Evolutionary conservation across 2,797 vertebrate genomes (phyloP).

Genomic region (Hippoglossus hippoglossus): DNA sequence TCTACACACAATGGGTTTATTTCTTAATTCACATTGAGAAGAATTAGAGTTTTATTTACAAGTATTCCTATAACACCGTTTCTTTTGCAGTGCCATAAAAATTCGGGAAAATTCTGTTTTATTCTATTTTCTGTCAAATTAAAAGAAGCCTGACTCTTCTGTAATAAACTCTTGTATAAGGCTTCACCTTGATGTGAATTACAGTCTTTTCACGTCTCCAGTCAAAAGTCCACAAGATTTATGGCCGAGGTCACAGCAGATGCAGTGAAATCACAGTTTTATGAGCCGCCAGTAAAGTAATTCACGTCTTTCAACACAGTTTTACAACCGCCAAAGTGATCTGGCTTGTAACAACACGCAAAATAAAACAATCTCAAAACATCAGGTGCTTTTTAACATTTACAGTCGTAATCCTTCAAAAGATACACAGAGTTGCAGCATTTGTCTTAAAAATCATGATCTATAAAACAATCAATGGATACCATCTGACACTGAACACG

Average conservation of each 20-base stretch:
- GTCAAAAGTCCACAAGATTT: not conserved
- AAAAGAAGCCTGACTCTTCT: not conserved
- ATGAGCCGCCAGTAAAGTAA: slow-evolving; percentile 22
- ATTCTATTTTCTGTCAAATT: not conserved
- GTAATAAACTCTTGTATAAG: not conserved
- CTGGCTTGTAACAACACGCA: too few relatives aligned
- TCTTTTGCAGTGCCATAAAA: not conserved
- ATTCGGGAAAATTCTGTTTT: not conserved
- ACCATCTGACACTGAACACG: slow-evolving; percentile 26
- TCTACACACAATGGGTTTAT: not conserved
- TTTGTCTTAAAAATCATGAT: not conserved
- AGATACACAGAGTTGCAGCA: not conserved
- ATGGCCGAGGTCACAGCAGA: not conserved
- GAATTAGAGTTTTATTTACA: too few relatives aligned
- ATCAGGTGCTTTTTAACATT: not conserved
- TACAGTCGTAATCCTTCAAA: not conserved
- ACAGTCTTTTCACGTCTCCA: not conserved
- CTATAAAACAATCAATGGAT: slow-evolving; percentile 22
- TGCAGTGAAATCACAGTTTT: slow-evolving; percentile 9
- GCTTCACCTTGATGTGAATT: not conserved
- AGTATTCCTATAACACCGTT: too few relatives aligned
- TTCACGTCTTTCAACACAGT: not conserved
- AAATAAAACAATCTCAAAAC: too few relatives aligned
- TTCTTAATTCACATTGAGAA: not conserved
- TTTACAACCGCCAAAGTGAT: not conserved